Conservation (phyloP, 2,797 vertebrate species). For the Manis javanica region DNA sequence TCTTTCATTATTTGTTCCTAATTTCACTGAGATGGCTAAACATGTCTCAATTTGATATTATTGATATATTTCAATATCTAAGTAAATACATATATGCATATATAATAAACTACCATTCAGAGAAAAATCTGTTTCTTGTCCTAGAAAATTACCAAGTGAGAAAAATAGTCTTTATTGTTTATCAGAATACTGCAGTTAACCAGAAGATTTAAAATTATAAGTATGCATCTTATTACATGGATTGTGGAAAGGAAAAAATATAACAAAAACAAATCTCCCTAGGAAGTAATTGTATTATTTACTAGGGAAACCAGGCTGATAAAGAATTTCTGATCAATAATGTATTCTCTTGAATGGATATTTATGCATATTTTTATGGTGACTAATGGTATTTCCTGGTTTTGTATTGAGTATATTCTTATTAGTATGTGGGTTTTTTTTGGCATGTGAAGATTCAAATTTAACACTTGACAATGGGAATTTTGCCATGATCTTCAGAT, state of each 20-base stretch:
- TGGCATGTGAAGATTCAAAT: not conserved
- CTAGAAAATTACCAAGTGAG: not conserved
- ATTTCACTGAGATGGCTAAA: not conserved
- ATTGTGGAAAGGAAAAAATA: not conserved
- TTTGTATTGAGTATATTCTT: not conserved
- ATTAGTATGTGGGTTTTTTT: slow-evolving; percentile 19
- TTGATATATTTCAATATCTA: not conserved
- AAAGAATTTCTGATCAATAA: not conserved
- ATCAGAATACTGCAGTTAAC: not conserved
- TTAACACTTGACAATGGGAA: not conserved
- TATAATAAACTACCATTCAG: not conserved
- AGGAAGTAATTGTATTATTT: not conserved
- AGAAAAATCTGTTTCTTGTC: not conserved
- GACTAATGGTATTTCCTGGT: not conserved
- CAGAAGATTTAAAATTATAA: not conserved
- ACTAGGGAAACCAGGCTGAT: not conserved
- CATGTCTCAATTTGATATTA: slow-evolving; percentile 3
- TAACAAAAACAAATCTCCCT: not conserved
- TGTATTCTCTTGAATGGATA: not conserved
- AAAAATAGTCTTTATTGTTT: not conserved
- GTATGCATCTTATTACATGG: not conserved
- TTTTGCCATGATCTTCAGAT: not conserved
- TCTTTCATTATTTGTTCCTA: not conserved
- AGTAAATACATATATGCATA: not conserved
- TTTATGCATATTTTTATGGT: not conserved